Conservation (phyloP, 2,797 vertebrate genomes). For the Phalloptychus januarius region DNA sequence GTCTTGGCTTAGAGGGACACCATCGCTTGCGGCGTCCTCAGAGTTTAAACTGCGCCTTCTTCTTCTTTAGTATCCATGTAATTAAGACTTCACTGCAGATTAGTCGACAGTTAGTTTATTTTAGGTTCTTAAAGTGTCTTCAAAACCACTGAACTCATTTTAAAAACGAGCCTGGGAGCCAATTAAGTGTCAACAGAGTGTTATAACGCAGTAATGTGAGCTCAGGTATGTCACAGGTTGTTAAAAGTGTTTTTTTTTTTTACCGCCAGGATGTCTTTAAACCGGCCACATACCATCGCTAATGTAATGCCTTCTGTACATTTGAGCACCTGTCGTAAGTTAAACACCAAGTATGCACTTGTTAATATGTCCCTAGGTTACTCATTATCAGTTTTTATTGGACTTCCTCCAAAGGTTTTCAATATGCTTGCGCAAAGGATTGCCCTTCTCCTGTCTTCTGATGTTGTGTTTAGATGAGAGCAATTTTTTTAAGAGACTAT, state of each 20-base stretch:
- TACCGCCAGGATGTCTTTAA: neutral
- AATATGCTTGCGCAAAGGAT: neutral
- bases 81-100: slow-evolving; percentile 18
- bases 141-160: neutral
- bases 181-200: neutral
- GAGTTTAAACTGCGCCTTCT: neutral
- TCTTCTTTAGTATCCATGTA: neutral
- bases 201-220: neutral
- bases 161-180: neutral
- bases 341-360: neutral
- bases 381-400: slow-evolving; percentile 34
- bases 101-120: neutral
- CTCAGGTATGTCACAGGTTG: slow-evolving; percentile 55
- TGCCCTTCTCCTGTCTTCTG: neutral
- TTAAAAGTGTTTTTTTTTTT: neutral
- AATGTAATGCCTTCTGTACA: neutral
- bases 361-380: slow-evolving; percentile 44
- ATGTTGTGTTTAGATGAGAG: neutral
- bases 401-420: neutral
- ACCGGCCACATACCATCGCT: neutral
- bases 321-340: neutral
- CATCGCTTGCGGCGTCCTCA: neutral
- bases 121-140: neutral
- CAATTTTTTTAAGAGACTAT: neutral
- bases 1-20: neutral